Conservation (phyloP, 2,113 vertebrate species). For the Micromys minutus region DNA sequence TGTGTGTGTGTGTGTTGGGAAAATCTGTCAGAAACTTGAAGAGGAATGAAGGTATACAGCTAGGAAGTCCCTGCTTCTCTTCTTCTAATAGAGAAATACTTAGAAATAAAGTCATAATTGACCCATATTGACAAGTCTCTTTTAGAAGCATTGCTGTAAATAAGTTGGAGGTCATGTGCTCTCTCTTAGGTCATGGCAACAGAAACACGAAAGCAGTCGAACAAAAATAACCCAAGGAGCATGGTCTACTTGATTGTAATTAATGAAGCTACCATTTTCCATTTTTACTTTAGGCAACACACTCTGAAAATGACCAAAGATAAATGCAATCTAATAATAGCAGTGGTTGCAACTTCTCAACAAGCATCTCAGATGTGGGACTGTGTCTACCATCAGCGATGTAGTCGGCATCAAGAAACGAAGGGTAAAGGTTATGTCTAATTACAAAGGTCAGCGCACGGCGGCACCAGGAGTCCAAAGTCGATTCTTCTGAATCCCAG, state of each 20-base stretch:
- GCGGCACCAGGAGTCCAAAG: neutral
- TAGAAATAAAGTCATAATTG: constrained; percentile 59
- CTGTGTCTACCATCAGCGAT: neutral
- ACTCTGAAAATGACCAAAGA: constrained; percentile 38
- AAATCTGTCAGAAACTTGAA: constrained; percentile 28
- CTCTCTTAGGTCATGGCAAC: neutral
- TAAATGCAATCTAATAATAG: constrained; percentile 43
- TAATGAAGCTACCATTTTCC: constrained; percentile 9
- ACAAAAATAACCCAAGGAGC: neutral
- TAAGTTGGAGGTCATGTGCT: constrained; percentile 28
- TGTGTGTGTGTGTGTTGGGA: neutral
- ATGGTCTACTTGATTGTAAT: neutral
- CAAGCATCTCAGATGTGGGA: neutral
- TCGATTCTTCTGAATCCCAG: neutral
- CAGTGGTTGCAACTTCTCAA: neutral
- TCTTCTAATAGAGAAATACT: constrained; percentile 22
- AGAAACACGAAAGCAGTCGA: constrained; percentile 23
- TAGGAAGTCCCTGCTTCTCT: neutral
- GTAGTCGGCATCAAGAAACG: neutral
- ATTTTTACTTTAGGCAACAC: constrained; percentile 33
- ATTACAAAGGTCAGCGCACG: neutral
- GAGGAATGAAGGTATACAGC: neutral
- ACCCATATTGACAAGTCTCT: constrained; percentile 31
- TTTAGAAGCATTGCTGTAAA: constrained; percentile 41
- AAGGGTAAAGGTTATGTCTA: neutral